These are phyloP conservation scores for Zaprionus capensis DNA, from an alignment of 1,140 invertebrate genomes.

Conservation along the genomic window DNA sequence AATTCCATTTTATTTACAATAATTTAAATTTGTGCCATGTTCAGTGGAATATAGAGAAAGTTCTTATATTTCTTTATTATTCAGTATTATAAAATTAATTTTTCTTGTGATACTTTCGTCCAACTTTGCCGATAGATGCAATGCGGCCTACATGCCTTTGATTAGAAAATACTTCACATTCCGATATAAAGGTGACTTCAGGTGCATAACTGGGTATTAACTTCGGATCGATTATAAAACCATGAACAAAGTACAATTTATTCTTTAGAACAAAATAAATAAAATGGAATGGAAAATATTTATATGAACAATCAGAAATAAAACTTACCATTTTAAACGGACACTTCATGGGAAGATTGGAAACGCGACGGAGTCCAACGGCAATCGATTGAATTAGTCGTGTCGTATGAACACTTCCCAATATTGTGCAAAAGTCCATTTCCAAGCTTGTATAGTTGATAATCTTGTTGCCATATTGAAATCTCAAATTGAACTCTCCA, in stretches of 20 bases:
- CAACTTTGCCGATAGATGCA: background rate
- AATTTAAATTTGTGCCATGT: background rate
- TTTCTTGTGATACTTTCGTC: background rate
- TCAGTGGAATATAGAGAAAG: too few species aligned
- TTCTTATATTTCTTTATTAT: too few species aligned
- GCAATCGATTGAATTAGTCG: background rate
- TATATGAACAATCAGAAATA: background rate
- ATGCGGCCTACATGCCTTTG: background rate
- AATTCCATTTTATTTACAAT: background rate
- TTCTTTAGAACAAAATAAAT: background rate
- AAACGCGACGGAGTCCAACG: background rate
- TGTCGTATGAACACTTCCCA: background rate
- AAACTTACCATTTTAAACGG: conserved; percentile 4
- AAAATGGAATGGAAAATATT: background rate
- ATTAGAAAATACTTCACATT: background rate
- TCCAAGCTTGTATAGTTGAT: background rate
- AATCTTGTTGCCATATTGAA: background rate
- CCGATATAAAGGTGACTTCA: background rate
- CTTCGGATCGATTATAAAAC: background rate
- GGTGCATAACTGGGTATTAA: conserved; percentile 8
- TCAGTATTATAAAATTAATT: background rate
- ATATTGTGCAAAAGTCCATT: background rate
- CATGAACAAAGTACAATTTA: background rate
- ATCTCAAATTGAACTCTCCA: background rate
- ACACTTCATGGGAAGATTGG: conserved; percentile 12